Evolutionary conservation across 2,113 vertebrate genomes (phyloP).

Genomic region (Halcyon malimbica): DNA sequence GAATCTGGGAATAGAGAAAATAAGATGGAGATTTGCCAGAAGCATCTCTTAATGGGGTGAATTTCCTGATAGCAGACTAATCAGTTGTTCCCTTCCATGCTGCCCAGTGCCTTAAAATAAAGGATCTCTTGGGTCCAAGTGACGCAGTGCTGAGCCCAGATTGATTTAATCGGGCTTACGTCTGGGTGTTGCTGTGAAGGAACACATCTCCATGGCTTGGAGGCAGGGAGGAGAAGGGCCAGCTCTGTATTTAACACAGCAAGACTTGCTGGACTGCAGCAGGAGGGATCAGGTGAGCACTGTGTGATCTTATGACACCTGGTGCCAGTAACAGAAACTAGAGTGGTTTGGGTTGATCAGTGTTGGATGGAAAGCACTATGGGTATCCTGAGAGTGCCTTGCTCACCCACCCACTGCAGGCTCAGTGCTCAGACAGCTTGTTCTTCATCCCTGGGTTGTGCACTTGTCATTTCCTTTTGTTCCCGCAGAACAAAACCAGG

Average conservation of each 20-base stretch:
- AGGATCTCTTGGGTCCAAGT: background rate
- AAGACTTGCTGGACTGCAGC: background rate
- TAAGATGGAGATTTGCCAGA: background rate
- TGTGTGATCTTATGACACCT: background rate
- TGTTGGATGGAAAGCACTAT: background rate
- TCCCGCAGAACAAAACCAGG: background rate
- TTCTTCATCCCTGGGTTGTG: background rate
- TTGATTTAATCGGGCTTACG: background rate
- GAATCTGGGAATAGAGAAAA: background rate
- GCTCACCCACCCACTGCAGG: background rate
- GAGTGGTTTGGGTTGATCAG: background rate
- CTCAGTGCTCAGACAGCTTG: background rate
- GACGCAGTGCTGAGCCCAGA: background rate
- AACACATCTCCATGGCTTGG: background rate
- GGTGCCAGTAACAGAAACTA: background rate
- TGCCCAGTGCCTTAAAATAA: background rate
- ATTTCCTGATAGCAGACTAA: background rate
- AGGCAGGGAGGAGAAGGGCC: background rate
- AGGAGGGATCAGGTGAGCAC: background rate
- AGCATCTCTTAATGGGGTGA: background rate
- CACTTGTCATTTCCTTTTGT: background rate
- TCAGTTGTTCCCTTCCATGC: background rate
- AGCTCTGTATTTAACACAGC: background rate
- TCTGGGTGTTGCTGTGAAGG: background rate
- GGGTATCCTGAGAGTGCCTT: background rate